Conservation (phyloP, 2,797 vertebrate species). For the Squalus acanthias region DNA sequence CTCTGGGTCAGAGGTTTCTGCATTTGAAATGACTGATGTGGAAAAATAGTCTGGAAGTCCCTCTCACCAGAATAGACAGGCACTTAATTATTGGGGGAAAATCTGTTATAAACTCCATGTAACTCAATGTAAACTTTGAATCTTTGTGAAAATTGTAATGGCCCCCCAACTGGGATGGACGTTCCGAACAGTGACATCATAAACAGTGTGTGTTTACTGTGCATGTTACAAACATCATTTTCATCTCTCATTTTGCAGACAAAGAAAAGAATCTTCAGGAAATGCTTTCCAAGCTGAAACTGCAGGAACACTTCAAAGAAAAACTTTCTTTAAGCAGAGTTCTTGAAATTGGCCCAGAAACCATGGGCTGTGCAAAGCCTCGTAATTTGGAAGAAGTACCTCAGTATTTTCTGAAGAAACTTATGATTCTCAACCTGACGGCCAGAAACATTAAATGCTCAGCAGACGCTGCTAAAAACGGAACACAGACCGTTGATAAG, state of each 20-base stretch:
- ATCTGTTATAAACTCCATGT: not conserved
- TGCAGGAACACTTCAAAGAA: slow-evolving; percentile 50
- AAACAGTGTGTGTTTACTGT: not conserved
- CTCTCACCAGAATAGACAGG: not conserved
- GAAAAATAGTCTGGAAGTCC: too few relatives aligned
- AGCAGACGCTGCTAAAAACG: too few relatives aligned
- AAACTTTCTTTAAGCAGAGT: slow-evolving; percentile 52
- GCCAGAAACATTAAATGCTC: slow-evolving; percentile 48
- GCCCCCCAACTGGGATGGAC: not conserved
- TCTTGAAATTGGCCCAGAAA: slow-evolving; percentile 51
- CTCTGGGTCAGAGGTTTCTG: too few relatives aligned
- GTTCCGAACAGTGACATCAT: not conserved
- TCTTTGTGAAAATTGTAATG: not conserved
- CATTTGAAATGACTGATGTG: too few relatives aligned
- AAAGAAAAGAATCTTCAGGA: slow-evolving; percentile 51
- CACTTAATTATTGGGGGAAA: not conserved
- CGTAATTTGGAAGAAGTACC: slow-evolving; percentile 48
- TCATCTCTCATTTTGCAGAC: slow-evolving; percentile 40
- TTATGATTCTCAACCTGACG: slow-evolving; percentile 52
- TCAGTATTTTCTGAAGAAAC: slow-evolving; percentile 54
- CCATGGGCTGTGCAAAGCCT: slow-evolving; percentile 46
- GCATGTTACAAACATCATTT: not conserved
- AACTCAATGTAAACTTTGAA: not conserved
- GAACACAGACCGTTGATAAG: not conserved
- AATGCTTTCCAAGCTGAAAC: slow-evolving; percentile 50